Base-by-base conservation (phyloP, 1,140 invertebrate species). In the Drosophila mauritiana region DNA sequence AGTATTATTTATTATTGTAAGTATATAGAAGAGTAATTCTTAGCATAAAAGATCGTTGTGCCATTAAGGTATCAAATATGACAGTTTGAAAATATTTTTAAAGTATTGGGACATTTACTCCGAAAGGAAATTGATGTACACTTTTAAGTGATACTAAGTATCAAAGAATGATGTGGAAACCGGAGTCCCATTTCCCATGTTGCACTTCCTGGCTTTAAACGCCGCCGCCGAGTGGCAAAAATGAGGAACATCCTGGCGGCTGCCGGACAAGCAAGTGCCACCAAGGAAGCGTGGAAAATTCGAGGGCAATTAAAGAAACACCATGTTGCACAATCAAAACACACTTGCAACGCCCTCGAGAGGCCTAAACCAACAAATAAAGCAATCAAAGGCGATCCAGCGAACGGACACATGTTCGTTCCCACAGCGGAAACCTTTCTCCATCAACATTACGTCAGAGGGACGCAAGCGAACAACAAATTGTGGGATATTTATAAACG, bases 321-420 rank as follows among this genome's bases (percentile, higher is more conserved):
- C 36, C 63, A 48, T 67, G 69, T 69, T 56, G 53, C 64, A 84
- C 75, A 79, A 86, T 86, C 83, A 86, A 86, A 86, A 86, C 83
- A 88, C 78, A 86, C 82, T 86, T 88, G 82, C 83, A 79, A 86
- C 83, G 79, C 83, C 84, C 75, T 61, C 8, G 48, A 58, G 46
- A 63, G 64, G 85, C 74, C 80, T 89, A 89, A 89, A 83, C 78
- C 72, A 91, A 88, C 88, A 91, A 91, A 91, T 91, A 88, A 91
- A 88, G 88, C 77, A 90, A 91, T 91, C 88, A 91, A 78, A 88
- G 62, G 8, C 57, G 53, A 54, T 40, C 67, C 53, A 31, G 54
- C 49, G 40, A 42, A 49, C 74, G 63, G 63, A 76, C 81, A 86
- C 80, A 81, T 90, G 81, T 86, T 81, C 78, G 76, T 86, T 85